Base-by-base conservation (phyloP, 2,113 vertebrate species). In the Rhynchopsitta pachyrhyncha region DNA sequence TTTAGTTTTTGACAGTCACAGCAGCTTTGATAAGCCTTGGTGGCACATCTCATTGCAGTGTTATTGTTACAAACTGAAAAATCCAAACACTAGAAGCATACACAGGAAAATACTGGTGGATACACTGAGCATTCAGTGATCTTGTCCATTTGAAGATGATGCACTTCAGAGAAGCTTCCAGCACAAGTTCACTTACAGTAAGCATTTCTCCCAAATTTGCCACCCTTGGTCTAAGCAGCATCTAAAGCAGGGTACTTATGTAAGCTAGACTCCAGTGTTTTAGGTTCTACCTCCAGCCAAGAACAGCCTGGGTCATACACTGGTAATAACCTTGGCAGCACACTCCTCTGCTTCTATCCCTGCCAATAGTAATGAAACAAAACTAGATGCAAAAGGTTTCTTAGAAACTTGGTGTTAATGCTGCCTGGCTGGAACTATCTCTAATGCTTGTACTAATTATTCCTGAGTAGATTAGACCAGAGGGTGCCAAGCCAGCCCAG, bases 391-490 rank as follows among this genome's bases (percentile, higher is more conserved):
- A 59, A 91, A 69, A 50, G 50, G 73, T 91, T 92, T 75, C 91
- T 91, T 69, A 88, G 88, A 92, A 90, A 93, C 82, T 81, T 53
- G 0, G 37, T 67, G 68, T 82, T 95, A 95, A 94, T 74, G 60
- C 79, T 90, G 93, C 60, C 79, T 81, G 82, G 52, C 87, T 94
- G 82, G 82, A 86, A 86, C 73, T 28, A 89, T 70, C 90, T 24
- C 71, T 63, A 95, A 92, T 81, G 66, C 92, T 71, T 82, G 79
- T 88, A 93, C 75, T 90, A 90, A 93, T 94, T 92, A 96, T 55
- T 68, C 55, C 60, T 49, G 60, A 94, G 60, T 31, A 94, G 80
- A 83, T 94, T 64, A 93, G 55, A 60, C 11, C 60, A 70, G 17
- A 52, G 86, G 66, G 42, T 46, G 85, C 88, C 82, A 94, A 94